Evolutionary conservation across 2,113 vertebrate species (phyloP).

Genomic region (Neolamprologus cancellatus): DNA sequence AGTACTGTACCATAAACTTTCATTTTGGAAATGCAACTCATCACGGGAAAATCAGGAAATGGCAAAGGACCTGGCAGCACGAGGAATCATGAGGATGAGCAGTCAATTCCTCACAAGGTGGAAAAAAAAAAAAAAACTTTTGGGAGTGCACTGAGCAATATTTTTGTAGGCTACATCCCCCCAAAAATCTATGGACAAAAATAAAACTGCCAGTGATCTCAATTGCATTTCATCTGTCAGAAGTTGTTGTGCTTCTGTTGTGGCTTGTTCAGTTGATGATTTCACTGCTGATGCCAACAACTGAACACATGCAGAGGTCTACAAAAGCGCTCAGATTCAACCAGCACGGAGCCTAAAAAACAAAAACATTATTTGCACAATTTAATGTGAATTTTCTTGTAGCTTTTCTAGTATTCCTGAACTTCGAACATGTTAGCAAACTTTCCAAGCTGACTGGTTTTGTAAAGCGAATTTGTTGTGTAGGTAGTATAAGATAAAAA

Average conservation of each 20-base stretch:
- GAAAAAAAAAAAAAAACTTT: background rate
- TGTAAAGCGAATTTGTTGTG: background rate
- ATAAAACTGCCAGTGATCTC: background rate
- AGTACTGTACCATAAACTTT: background rate
- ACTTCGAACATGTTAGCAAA: background rate
- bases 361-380: background rate
- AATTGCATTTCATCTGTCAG: background rate
- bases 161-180: background rate
- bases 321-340: background rate
- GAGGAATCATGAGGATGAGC: background rate
- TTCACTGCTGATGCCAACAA: background rate
- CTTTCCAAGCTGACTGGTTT: background rate
- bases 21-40: background rate
- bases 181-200: background rate
- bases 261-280: background rate
- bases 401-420: background rate
- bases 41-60: accelerated
- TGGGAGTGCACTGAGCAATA: background rate
- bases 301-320: background rate
- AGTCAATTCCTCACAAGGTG: background rate
- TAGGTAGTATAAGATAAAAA: background rate
- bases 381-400: background rate
- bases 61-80: background rate
- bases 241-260: background rate
- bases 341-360: background rate